Conservation (phyloP, 2,113 vertebrate species). For the Menidia beryllina region DNA sequence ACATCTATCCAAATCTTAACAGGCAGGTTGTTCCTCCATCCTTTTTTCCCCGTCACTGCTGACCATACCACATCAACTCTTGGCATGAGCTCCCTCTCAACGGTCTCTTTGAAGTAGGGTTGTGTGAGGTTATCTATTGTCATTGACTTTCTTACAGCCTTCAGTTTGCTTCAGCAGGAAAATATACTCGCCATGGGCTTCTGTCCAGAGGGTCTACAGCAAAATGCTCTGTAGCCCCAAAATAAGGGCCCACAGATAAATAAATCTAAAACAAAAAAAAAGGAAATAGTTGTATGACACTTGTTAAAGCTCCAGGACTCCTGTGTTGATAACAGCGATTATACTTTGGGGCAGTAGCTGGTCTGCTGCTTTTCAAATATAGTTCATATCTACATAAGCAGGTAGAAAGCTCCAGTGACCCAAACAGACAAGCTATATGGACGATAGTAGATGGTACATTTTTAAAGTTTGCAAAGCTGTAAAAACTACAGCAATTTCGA, state of each 20-base stretch:
- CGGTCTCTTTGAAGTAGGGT: not conserved
- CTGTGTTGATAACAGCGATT: not conserved
- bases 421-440: not conserved
- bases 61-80: not conserved
- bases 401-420: no score
- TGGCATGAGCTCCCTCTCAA: not conserved
- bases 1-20: conserved; percentile 7
- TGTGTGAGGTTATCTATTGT: not conserved
- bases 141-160: not conserved
- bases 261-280: no score
- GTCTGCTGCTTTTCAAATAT: not conserved
- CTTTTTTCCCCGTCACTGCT: not conserved
- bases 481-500: no score
- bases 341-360: not conserved
- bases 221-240: not conserved
- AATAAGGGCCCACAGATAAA: not conserved
- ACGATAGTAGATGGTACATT: not conserved
- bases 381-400: not conserved
- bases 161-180: not conserved
- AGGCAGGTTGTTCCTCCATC: not conserved
- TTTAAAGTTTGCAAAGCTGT: no score
- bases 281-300: no score
- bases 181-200: not conserved
- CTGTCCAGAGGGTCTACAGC: not conserved
- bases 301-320: no score